Percentiles rank a stretch among this genome's conserved stretches.
phyloP scores from a whole-genome alignment of 1,140 invertebrate genomes.

The Drosophila subobscura region DNA sequence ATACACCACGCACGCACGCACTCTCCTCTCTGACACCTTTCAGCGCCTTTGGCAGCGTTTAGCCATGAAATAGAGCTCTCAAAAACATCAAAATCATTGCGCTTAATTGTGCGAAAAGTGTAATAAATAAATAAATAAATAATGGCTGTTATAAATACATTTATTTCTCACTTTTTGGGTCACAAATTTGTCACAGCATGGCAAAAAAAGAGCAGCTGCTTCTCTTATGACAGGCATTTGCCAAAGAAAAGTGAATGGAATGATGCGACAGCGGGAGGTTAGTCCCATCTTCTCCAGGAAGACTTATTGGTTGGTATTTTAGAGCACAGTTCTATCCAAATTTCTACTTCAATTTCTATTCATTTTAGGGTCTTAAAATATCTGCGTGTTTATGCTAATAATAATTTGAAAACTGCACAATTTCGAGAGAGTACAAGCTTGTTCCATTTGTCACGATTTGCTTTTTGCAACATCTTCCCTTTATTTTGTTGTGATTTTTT shows the following conservation, averaged over 20 bases:
- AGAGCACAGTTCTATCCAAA: constrained; percentile 6
- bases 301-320: too few relatives aligned
- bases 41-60: constrained; percentile 43
- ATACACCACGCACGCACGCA: background rate
- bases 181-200: constrained; percentile 57
- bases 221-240: constrained; percentile 29
- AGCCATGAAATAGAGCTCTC: constrained; percentile 53
- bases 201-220: constrained; percentile 2
- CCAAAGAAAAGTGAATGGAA: constrained; percentile 32
- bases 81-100: constrained; percentile 56
- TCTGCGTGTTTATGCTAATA: constrained; percentile 20
- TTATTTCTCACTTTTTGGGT: constrained; percentile 41
- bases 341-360: constrained; percentile 3
- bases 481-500: constrained; percentile 22
- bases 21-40: constrained; percentile 42
- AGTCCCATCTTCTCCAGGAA: constrained; percentile 5
- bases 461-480: constrained; percentile 19
- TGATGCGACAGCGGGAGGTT: background rate
- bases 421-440: constrained; percentile 19
- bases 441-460: constrained; percentile 39
- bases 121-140: constrained; percentile 75
- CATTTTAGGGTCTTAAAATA: constrained; percentile 4
- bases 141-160: constrained; percentile 33
- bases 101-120: constrained; percentile 69
- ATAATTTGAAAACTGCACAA: constrained; percentile 29